Conservation (phyloP, 2,797 vertebrate genomes). For the Schizothorax lantsangensis region DNA sequence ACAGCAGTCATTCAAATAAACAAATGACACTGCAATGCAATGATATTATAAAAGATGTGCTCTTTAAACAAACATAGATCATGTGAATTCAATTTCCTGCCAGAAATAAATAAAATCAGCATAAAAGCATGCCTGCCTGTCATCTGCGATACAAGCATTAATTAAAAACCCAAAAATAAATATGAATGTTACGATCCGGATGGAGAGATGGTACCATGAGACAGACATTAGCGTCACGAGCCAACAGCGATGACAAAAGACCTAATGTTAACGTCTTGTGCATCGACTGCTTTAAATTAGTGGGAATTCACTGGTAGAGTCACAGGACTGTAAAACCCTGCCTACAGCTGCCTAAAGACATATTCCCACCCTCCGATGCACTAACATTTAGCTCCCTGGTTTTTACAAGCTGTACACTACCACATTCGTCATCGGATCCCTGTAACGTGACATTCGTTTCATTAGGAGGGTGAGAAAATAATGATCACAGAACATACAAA, state of each 20-base stretch:
- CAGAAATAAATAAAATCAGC: background rate
- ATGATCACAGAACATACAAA: background rate
- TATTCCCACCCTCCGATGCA: constrained; percentile 70
- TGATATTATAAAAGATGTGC: background rate
- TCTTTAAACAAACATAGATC: constrained; percentile 10
- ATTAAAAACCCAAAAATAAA: constrained; percentile 13
- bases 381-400: constrained; percentile 45
- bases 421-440: constrained; percentile 66
- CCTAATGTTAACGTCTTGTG: constrained; percentile 72
- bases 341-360: constrained; percentile 64
- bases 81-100: background rate
- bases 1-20: constrained; percentile 9
- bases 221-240: constrained; percentile 61
- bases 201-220: constrained; percentile 45
- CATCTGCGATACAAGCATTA: background rate
- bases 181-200: constrained; percentile 39
- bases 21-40: constrained; percentile 11
- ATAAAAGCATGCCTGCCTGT: constrained; percentile 6
- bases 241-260: constrained; percentile 72
- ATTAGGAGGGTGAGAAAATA: background rate
- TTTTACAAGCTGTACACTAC: constrained; percentile 42
- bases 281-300: constrained; percentile 78
- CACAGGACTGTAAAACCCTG: constrained; percentile 78
- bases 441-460: constrained; percentile 53
- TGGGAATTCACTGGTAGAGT: constrained; percentile 71